Conservation (phyloP, 1,140 invertebrate genomes). For the Bombus sibiricus region DNA sequence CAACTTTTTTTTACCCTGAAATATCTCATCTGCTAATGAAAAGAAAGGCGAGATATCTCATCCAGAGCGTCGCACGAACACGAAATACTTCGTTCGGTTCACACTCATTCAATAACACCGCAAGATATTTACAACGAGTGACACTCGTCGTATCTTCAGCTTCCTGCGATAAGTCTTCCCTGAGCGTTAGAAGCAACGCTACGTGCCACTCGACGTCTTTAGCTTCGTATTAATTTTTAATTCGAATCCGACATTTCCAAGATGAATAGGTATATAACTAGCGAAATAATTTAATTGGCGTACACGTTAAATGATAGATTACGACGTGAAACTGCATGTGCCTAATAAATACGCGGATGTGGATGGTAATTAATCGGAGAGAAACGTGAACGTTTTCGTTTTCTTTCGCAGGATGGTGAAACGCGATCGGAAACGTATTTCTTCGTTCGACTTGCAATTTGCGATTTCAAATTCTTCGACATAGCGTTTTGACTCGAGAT, state of each 20-base stretch:
- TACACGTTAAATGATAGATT: neutral
- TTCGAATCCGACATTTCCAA: too few relatives aligned
- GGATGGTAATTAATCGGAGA: constrained; percentile 9
- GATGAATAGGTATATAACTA: too few relatives aligned
- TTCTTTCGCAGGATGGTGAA: neutral
- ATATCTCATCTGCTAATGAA: neutral
- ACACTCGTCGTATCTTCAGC: neutral
- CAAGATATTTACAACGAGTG: neutral
- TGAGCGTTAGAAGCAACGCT: neutral
- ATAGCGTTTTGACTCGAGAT: neutral
- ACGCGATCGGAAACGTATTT: neutral
- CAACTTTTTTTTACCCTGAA: neutral
- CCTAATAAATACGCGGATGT: neutral
- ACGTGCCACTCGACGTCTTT: neutral
- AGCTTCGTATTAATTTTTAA: neutral
- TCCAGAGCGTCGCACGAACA: neutral
- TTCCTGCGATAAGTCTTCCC: neutral
- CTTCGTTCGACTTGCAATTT: constrained; percentile 10
- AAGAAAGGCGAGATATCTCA: neutral
- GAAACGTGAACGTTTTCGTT: neutral
- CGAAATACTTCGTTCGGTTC: neutral
- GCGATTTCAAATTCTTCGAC: constrained; percentile 18
- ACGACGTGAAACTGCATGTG: neutral
- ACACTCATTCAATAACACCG: neutral
- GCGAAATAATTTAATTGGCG: neutral